phyloP scores from a whole-genome alignment of 92 coral and sea anemone genomes.

The Siderastrea siderea region DNA sequence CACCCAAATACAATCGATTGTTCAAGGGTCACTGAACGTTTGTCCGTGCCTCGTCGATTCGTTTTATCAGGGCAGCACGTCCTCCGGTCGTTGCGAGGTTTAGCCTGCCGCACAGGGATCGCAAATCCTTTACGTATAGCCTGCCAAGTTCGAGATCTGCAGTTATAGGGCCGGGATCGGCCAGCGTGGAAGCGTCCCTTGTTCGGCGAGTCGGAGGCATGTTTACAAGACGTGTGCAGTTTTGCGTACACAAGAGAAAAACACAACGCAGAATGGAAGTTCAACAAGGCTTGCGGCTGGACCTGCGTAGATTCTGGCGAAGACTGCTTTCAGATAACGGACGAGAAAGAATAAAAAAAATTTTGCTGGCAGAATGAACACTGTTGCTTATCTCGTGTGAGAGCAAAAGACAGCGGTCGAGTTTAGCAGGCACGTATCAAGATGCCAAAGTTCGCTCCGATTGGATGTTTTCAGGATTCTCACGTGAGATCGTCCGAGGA shows the following conservation, averaged over 20 bases:
- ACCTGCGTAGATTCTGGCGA: not conserved
- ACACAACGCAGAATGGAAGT: not conserved
- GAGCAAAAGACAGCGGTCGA: no score
- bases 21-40: not conserved
- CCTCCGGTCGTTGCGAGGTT: slow-evolving; percentile 10
- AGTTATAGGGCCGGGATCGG: not conserved
- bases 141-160: slow-evolving; percentile 10
- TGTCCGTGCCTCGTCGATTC: slow-evolving; percentile 6
- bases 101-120: slow-evolving; percentile 2
- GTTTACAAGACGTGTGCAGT: not conserved
- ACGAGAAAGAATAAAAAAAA: not conserved
- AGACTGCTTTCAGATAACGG: slow-evolving; percentile 1
- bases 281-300: not conserved
- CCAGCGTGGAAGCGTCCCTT: not conserved
- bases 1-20: not conserved
- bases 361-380: no score
- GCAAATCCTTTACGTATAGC: not conserved
- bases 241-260: not conserved
- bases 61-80: slow-evolving; percentile 20
- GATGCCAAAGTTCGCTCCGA: no score
- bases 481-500: no score
- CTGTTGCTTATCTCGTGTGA: no score
- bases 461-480: no score
- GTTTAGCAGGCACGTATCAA: no score
- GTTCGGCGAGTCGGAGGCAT: not conserved